phyloP scores from a whole-genome alignment of 2,888 invertebrate species.

The Xylota sylvarum region DNA sequence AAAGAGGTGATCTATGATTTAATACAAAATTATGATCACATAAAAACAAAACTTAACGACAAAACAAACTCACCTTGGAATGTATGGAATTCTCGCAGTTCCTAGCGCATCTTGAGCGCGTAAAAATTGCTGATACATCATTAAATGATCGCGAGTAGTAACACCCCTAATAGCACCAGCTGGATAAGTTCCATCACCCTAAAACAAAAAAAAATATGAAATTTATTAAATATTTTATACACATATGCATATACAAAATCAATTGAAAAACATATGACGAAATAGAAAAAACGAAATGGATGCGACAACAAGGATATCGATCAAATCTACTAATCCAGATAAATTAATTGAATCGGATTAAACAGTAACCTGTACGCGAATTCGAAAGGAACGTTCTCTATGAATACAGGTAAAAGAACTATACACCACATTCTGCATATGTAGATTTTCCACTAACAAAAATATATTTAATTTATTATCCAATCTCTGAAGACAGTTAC shows the following conservation, averaged over 20 bases:
- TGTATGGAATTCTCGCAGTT: constrained; percentile 79
- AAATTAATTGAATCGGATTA: background rate
- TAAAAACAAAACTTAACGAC: constrained; percentile 5
- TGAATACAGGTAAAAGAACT: background rate
- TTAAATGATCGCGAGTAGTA: constrained; percentile 81
- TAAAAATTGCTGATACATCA: constrained; percentile 85
- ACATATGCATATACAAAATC: background rate
- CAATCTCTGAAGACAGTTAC: background rate
- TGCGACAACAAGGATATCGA: background rate
- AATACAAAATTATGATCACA: background rate
- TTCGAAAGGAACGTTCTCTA: background rate
- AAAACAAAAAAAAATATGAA: constrained; percentile 57
- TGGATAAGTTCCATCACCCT: constrained; percentile 86
- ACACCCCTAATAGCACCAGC: constrained; percentile 83
- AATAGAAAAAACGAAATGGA: background rate
- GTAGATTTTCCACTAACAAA: background rate
- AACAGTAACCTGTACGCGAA: background rate
- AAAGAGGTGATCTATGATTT: constrained; percentile 68
- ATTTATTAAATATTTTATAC: too few relatives aligned
- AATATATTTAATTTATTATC: background rate
- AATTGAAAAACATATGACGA: too few relatives aligned
- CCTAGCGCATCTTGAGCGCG: constrained; percentile 85
- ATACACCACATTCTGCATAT: background rate
- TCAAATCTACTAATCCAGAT: background rate
- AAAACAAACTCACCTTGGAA: constrained; percentile 78